A percentile compares a stretch with the other conserved stretches of the same genome.
phyloP scores from a whole-genome alignment of 2,888 invertebrate genomes.

The Ophion ellenae region DNA sequence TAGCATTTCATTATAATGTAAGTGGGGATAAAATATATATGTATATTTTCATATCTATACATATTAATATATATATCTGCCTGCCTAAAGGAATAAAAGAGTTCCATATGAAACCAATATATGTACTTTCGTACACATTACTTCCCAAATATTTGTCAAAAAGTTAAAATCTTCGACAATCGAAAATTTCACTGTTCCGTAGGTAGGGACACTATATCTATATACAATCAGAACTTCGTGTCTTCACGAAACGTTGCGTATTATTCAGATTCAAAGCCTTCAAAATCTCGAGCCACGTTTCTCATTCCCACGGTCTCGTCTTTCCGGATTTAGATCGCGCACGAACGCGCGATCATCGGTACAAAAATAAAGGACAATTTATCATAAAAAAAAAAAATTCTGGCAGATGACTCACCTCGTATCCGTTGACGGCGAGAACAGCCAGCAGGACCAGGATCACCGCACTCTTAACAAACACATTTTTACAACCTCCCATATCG shows the following conservation, averaged over 20 bases:
- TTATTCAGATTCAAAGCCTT: not conserved
- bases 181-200: not conserved
- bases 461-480: slow-evolving; percentile 72
- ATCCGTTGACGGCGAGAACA: slow-evolving; percentile 64
- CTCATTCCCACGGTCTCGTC: not conserved
- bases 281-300: not conserved
- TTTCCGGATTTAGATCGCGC: slow-evolving; percentile 6
- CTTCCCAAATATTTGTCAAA: not conserved
- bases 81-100: too few species aligned
- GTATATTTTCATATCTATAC: too few species aligned
- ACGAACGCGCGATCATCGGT: not conserved
- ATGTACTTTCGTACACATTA: not conserved
- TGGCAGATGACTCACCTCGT: slow-evolving; percentile 71
- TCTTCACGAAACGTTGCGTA: not conserved
- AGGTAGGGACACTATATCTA: not conserved
- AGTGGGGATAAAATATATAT: too few species aligned
- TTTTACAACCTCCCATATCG: slow-evolving; percentile 62
- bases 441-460: slow-evolving; percentile 69
- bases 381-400: not conserved
- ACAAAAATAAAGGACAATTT: not conserved
- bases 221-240: not conserved
- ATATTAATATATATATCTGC: too few species aligned
- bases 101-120: not conserved
- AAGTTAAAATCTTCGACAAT: not conserved
- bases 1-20: too few species aligned